These are phyloP conservation scores for Galerucella pusilla DNA, from an alignment of 2,888 invertebrate genomes.

Conservation along the genomic window DNA sequence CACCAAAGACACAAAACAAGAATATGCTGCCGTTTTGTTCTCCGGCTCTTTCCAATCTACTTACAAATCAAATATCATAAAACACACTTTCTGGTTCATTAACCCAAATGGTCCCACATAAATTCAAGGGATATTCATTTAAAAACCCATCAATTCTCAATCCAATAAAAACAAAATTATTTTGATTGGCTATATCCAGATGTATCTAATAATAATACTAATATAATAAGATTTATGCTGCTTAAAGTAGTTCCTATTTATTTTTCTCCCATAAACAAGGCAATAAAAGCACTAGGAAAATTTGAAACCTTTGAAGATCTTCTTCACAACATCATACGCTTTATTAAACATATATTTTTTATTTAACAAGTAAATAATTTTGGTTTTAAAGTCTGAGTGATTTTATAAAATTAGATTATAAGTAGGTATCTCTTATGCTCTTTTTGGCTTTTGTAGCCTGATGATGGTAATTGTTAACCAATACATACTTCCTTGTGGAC, in stretches of 20 bases:
- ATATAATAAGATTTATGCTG: background rate
- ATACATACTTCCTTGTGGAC: too few species aligned
- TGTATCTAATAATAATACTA: background rate
- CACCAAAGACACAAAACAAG: background rate
- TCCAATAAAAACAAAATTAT: background rate
- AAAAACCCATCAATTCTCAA: background rate
- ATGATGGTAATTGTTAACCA: too few species aligned
- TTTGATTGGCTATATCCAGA: background rate
- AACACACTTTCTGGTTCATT: background rate
- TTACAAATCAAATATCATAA: background rate
- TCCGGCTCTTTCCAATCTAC: background rate
- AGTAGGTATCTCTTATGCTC: too few species aligned
- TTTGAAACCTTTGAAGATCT: too few species aligned
- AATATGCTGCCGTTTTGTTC: background rate
- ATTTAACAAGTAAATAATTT: too few species aligned
- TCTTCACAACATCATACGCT: too few species aligned
- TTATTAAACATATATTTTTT: too few species aligned
- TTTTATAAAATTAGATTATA: too few species aligned
- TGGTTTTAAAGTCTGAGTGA: too few species aligned
- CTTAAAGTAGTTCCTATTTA: background rate
- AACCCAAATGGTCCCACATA: background rate
- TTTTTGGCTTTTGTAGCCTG: too few species aligned
- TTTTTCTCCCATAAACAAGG: background rate
- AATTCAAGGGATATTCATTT: background rate
- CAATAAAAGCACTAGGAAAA: too few species aligned